phyloP scores from a whole-genome alignment of 1,140 invertebrate species.

The Neodiprion virginianus region DNA sequence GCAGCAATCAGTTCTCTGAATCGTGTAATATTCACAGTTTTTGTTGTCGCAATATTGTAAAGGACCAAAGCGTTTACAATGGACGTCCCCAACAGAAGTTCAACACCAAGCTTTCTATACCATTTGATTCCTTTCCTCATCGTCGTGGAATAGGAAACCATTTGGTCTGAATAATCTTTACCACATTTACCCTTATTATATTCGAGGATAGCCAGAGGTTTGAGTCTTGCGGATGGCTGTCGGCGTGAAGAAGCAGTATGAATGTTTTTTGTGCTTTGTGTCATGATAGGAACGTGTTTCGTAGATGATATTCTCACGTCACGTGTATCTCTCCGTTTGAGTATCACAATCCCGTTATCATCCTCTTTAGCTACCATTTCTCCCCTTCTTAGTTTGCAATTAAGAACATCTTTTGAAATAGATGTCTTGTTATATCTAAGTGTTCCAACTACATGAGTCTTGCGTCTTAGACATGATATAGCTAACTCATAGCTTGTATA shows the following conservation, averaged over 20 bases:
- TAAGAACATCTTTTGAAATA: constrained; percentile 28
- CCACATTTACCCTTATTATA: constrained; percentile 53
- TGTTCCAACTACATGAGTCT: constrained; percentile 59
- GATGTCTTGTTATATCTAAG: constrained; percentile 50
- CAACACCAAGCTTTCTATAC: constrained; percentile 46
- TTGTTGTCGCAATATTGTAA: constrained; percentile 24
- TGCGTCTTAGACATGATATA: constrained; percentile 37
- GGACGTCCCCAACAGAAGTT: constrained; percentile 41
- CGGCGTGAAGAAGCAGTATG: constrained; percentile 25
- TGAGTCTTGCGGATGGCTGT: constrained; percentile 27
- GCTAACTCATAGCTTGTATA: constrained; percentile 34
- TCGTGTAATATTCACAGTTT: constrained; percentile 20
- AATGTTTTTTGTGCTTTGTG: constrained; percentile 25
- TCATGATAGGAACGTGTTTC: constrained; percentile 29
- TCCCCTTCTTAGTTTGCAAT: constrained; percentile 51
- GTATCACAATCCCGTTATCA: constrained; percentile 45
- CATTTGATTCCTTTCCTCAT: constrained; percentile 45
- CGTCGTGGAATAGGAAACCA: constrained; percentile 45
- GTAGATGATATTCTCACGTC: constrained; percentile 41
- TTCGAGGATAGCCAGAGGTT: constrained; percentile 50
- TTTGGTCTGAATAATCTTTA: constrained; percentile 39
- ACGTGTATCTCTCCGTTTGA: constrained; percentile 41
- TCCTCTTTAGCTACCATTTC: constrained; percentile 46
- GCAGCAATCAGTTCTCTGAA: constrained; percentile 25
- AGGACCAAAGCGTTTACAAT: constrained; percentile 40